Evolutionary conservation across 2,888 invertebrate genomes (phyloP).

Genomic region (Oxytorus armatus): DNA sequence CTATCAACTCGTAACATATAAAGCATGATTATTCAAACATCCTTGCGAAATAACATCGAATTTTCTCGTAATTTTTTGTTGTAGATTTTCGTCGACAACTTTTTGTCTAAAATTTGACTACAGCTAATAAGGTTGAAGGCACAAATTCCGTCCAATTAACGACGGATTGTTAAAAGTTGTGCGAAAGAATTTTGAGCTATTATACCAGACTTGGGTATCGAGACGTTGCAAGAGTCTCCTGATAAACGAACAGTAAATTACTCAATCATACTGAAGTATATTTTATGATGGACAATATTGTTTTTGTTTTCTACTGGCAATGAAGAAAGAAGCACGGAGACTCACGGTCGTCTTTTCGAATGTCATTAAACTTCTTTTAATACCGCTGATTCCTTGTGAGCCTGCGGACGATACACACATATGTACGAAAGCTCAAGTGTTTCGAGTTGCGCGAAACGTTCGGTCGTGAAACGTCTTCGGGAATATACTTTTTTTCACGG

Average conservation of each 20-base stretch:
- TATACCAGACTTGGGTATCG: too few species aligned
- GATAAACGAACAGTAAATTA: background rate
- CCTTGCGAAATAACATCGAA: too few species aligned
- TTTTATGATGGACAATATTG: background rate
- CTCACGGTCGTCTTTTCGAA: slow-evolving; percentile 15
- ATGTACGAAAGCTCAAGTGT: slow-evolving; percentile 11
- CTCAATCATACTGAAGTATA: slow-evolving; percentile 16
- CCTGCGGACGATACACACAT: background rate
- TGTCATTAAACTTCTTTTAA: slow-evolving; percentile 16
- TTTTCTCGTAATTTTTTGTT: too few species aligned
- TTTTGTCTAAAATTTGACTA: too few species aligned
- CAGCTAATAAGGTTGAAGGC: too few species aligned
- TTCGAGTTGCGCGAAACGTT: slow-evolving; percentile 4
- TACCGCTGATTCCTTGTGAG: slow-evolving; percentile 22
- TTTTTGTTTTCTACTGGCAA: background rate
- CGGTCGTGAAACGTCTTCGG: slow-evolving; percentile 34
- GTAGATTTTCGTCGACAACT: too few species aligned
- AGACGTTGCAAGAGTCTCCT: background rate
- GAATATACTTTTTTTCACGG: slow-evolving; percentile 27
- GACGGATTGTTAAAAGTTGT: too few species aligned
- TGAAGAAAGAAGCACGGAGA: background rate
- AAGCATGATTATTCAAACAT: too few species aligned
- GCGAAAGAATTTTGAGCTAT: too few species aligned
- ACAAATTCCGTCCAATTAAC: too few species aligned
- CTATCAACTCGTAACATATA: too few species aligned